These are phyloP conservation scores for Rattus rattus DNA, from an alignment of 2,113 vertebrate species.

Conservation along the genomic window DNA sequence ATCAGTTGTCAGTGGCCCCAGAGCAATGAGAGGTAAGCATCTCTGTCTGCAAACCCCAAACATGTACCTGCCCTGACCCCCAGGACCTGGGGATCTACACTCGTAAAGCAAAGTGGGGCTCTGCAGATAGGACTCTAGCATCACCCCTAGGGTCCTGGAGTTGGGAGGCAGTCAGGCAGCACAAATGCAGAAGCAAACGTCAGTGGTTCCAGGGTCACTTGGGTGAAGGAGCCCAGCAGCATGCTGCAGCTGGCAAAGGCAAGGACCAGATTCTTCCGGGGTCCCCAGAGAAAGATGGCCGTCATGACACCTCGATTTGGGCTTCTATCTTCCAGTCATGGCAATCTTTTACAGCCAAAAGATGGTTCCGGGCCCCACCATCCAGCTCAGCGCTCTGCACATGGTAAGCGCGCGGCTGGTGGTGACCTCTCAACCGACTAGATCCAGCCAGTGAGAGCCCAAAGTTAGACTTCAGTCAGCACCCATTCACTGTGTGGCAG, in stretches of 20 bases:
- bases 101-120: not conserved
- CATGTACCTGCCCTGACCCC: accelerated
- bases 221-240: not conserved
- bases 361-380: not conserved
- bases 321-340: not conserved
- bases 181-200: not conserved
- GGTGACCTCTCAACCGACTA: not conserved
- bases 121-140: not conserved
- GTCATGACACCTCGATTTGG: not conserved
- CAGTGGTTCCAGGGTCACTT: not conserved
- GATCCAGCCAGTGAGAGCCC: not conserved
- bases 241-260: not conserved
- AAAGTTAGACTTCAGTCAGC: not conserved
- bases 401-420: not conserved
- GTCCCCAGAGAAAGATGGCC: not conserved
- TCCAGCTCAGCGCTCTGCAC: not conserved
- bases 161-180: not conserved
- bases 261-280: not conserved
- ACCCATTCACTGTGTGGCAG: not conserved
- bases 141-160: not conserved
- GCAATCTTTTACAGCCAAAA: not conserved
- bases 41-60: not conserved
- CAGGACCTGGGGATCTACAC: not conserved
- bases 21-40: not conserved
- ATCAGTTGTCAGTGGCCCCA: not conserved